These are phyloP conservation scores for Campoplex capitator DNA, from an alignment of 2,888 invertebrate species.

Conservation along the genomic window DNA sequence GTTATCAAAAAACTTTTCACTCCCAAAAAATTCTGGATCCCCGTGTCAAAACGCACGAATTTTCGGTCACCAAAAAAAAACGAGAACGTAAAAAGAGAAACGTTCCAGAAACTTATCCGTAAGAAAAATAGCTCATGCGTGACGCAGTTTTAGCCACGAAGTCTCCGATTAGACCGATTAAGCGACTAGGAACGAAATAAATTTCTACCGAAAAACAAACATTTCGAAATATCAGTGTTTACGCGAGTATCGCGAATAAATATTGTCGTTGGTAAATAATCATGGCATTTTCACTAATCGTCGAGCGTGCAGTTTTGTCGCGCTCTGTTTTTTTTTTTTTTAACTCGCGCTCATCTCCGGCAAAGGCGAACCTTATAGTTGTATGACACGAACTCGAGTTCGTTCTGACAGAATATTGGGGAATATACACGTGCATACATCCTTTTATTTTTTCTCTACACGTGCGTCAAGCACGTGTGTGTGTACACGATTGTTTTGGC, in stretches of 20 bases:
- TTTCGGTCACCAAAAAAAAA: not conserved
- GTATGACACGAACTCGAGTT: conserved; percentile 65
- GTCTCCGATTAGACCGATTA: not conserved
- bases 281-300: conserved; percentile 56
- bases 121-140: conserved; percentile 1
- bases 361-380: conserved; percentile 66
- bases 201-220: not conserved
- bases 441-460: not conserved
- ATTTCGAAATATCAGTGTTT: conserved; percentile 23
- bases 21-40: not conserved
- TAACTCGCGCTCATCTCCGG: conserved; percentile 54
- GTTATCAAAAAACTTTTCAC: not conserved
- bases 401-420: conserved; percentile 14
- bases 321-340: conserved; percentile 28
- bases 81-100: not conserved
- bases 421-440: not conserved
- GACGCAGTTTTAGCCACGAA: not conserved
- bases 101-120: not conserved
- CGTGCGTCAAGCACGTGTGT: not conserved
- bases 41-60: not conserved
- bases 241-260: conserved; percentile 48
- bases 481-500: not conserved
- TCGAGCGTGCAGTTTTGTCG: conserved; percentile 60
- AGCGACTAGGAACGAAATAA: not conserved
- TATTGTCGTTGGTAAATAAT: conserved; percentile 47